Evolutionary conservation across 2,113 vertebrate genomes (phyloP).

Genomic region (Tauraco erythrolophus): DNA sequence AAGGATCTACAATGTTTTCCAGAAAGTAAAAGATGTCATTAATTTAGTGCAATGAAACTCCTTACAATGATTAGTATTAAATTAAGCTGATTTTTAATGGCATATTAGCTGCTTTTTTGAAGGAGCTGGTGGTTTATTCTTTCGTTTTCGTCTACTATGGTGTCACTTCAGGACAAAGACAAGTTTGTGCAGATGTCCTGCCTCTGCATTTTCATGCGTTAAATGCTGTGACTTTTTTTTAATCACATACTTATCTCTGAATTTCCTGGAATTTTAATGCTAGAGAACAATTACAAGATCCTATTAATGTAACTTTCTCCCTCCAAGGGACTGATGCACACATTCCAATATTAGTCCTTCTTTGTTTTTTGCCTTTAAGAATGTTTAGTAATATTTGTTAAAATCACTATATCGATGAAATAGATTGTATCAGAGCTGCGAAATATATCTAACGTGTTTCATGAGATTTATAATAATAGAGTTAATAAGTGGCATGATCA

Average conservation of each 20-base stretch:
- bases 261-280: not conserved
- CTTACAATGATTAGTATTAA: not conserved
- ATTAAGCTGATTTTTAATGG: not conserved
- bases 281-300: not conserved
- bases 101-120: not conserved
- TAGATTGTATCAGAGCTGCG: not conserved
- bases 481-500: not conserved
- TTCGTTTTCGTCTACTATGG: not conserved
- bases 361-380: not conserved
- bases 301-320: not conserved
- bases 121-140: not conserved
- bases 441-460: not conserved
- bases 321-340: not conserved
- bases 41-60: not conserved
- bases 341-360: not conserved
- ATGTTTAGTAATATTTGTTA: not conserved
- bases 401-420: not conserved
- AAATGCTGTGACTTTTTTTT: not conserved
- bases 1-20: not conserved
- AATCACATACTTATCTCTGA: not conserved
- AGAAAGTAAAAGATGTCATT: not conserved
- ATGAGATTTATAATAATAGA: not conserved
- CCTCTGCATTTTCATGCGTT: not conserved
- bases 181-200: not conserved
- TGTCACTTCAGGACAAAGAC: not conserved